Conservation (phyloP, 2,888 invertebrate species). For the Chrysomela aeneicollis region DNA sequence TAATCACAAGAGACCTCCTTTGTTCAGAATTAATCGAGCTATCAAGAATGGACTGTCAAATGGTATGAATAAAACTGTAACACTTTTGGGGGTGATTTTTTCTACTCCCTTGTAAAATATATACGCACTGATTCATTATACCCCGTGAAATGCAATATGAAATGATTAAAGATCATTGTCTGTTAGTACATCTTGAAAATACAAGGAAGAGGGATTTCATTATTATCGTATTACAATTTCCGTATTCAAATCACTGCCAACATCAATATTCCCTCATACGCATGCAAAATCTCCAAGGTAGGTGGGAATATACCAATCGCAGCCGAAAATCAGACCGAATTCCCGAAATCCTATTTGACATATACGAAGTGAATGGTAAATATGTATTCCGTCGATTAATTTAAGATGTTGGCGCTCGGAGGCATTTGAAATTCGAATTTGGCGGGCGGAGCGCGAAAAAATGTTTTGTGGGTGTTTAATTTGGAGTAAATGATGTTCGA, state of each 20-base stretch:
- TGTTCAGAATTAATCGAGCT: too few species aligned
- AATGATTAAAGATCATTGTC: too few species aligned
- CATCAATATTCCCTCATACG: neutral
- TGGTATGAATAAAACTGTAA: too few species aligned
- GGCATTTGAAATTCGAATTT: slow-evolving; percentile 22
- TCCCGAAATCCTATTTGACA: neutral
- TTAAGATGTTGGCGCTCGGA: slow-evolving; percentile 19
- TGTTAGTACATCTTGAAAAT: too few species aligned
- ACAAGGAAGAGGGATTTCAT: too few species aligned
- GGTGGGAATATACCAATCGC: neutral
- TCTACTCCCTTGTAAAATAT: too few species aligned
- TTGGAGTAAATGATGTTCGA: slow-evolving; percentile 22
- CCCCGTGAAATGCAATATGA: too few species aligned
- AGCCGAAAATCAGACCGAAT: neutral
- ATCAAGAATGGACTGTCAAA: too few species aligned
- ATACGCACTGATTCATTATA: too few species aligned
- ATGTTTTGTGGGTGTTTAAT: slow-evolving; percentile 25
- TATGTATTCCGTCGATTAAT: slow-evolving; percentile 21
- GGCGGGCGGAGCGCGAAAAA: slow-evolving; percentile 15
- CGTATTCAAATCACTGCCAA: neutral
- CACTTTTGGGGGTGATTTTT: too few species aligned
- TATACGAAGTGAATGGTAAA: slow-evolving; percentile 10
- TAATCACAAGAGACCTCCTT: too few species aligned
- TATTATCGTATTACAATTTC: too few species aligned
- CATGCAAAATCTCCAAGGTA: neutral